Percentiles rank a stretch among this genome's conserved stretches.
Evolutionary conservation across 2,113 vertebrate genomes (phyloP).

Genomic region (Blennius ocellaris): DNA sequence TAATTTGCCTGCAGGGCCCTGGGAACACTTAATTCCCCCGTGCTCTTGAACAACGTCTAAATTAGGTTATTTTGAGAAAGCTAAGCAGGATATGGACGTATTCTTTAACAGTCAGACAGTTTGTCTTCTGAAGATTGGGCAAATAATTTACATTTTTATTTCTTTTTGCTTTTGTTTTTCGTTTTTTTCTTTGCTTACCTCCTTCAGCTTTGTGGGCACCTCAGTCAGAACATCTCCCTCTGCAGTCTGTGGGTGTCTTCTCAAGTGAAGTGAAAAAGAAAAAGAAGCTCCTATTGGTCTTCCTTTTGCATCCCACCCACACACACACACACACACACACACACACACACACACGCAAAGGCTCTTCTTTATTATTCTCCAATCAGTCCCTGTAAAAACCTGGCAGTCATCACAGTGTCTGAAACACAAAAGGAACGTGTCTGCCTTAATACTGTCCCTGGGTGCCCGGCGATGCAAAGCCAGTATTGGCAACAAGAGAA

Average conservation of each 20-base stretch:
- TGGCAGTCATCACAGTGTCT: constrained; percentile 61
- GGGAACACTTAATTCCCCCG: constrained; percentile 28
- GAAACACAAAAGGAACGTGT: constrained; percentile 64
- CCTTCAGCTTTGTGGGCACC: constrained; percentile 64
- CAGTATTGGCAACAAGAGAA: constrained; percentile 51
- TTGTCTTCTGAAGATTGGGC: constrained; percentile 44
- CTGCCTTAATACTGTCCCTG: constrained; percentile 65
- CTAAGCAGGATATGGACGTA: constrained; percentile 24
- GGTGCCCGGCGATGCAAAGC: constrained; percentile 58
- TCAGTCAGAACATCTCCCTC: constrained; percentile 65
- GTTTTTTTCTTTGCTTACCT: constrained; percentile 28
- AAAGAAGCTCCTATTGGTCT: constrained; percentile 60
- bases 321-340: constrained; percentile 61
- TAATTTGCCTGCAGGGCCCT: constrained; percentile 59
- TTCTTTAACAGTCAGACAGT: constrained; percentile 37
- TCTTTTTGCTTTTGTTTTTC: background rate
- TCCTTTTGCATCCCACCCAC: constrained; percentile 55
- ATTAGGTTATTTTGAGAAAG: constrained; percentile 58
- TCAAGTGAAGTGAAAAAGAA: constrained; percentile 30
- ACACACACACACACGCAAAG: constrained; percentile 65
- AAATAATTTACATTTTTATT: constrained; percentile 43
- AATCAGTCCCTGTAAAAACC: constrained; percentile 47
- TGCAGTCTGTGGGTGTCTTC: constrained; percentile 71
- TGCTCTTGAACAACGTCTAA: constrained; percentile 28
- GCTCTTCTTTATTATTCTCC: constrained; percentile 46